Conservation (phyloP, 2,797 vertebrate genomes). For the Pantherophis vulpinus region DNA sequence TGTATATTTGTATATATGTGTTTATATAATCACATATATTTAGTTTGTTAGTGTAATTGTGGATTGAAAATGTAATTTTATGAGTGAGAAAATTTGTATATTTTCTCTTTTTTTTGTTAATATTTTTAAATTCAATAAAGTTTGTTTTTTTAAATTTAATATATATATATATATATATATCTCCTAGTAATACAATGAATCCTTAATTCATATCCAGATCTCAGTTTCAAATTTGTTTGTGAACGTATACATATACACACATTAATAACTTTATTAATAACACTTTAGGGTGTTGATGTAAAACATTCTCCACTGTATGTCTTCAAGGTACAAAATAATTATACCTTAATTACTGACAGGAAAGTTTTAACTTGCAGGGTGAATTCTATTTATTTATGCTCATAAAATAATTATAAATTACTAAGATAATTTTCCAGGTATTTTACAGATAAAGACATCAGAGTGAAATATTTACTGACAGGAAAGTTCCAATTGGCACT, state of each 20-base stretch:
- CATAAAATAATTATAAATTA: background rate
- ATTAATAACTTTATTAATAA: background rate
- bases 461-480: background rate
- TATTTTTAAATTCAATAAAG: no score
- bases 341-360: background rate
- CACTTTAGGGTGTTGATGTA: background rate
- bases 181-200: slow-evolving; percentile 34
- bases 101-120: no score
- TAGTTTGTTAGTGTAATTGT: no score
- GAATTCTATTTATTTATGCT: background rate
- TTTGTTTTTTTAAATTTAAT: no score
- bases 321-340: background rate
- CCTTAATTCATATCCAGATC: background rate
- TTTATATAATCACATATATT: no score
- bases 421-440: background rate
- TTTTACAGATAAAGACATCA: background rate
- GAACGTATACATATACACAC: background rate
- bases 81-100: no score
- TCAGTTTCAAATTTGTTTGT: background rate
- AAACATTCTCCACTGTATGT: background rate
- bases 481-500: background rate
- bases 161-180: no score
- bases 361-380: background rate
- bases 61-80: no score
- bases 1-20: no score